Evolutionary conservation across 2,797 vertebrate genomes (phyloP), one percentile per base, ranked within the genome.

Genomic region (Allobates femoralis): DNA sequence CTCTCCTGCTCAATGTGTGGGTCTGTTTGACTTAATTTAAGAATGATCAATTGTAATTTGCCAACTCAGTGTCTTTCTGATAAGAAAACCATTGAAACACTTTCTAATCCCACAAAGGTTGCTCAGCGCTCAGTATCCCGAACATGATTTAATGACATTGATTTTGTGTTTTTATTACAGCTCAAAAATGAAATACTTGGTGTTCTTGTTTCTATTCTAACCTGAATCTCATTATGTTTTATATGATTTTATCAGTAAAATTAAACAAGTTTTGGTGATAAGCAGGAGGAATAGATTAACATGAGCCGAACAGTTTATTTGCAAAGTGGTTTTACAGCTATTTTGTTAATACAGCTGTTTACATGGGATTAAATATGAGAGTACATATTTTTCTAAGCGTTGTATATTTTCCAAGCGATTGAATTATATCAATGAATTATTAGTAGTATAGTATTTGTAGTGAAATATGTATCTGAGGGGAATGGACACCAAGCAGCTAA

Each of bases 11-110:
- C 73, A 69, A 53, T 23, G 69, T 30, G 62, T 34, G n/a, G 69
- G 50, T 81, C 71, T 46, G 41, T 30, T 78, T 51, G 28, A 83
- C 71, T 46, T 83, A 30, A 71, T 86, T 86, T 86, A 76, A 71
- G 56, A 66, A 51, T 41, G 53, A 82, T 86, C 85, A 86, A 86
- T 86, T 86, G 73, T 62, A 83, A 86, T 86, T 86, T 86, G 80
- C 73, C 73, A 86, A 71, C 80, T 83, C 58, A 32, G 51, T 86
- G 73, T 82, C 79, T 86, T 76, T 82, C 79, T 86, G 71, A 82
- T 86, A 77, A 78, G 79, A 83, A 76, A 83, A 64, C 60, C 85
- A 83, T 58, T 58, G 73, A 86, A 81, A 83, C 26, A 83, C 80
- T 77, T 78, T 53, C 80, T 86, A 82, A 82, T 86, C 79, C 80